Conservation (phyloP, 2,888 invertebrate genomes). For the Epirrhoe alternata region DNA sequence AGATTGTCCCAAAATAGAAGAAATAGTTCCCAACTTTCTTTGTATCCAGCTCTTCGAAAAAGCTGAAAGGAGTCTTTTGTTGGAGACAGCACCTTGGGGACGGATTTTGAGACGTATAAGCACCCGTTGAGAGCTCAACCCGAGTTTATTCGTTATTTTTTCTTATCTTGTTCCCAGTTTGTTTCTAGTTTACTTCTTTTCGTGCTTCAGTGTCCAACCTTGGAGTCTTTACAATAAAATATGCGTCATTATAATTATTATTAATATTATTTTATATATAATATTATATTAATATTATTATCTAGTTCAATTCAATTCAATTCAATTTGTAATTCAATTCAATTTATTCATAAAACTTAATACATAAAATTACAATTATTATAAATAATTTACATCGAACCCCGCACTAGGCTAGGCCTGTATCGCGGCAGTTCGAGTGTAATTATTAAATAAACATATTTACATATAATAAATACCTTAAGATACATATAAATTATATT, state of each 20-base stretch:
- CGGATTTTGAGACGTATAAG: conserved; percentile 49
- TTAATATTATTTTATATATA: too few relatives aligned
- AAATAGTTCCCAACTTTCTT: conserved; percentile 49
- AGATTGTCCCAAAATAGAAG: conserved; percentile 43
- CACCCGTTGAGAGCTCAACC: conserved; percentile 30
- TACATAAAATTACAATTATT: too few relatives aligned
- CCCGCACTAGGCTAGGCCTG: too few relatives aligned
- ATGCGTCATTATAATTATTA: not conserved
- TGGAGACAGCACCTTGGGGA: conserved; percentile 40
- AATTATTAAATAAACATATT: too few relatives aligned
- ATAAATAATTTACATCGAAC: too few relatives aligned
- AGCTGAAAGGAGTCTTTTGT: conserved; percentile 53
- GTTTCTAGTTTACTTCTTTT: conserved; percentile 16
- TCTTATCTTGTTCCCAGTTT: conserved; percentile 27
- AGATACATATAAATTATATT: too few relatives aligned
- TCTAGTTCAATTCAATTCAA: too few relatives aligned
- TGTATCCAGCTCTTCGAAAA: conserved; percentile 51
- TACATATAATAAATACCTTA: too few relatives aligned
- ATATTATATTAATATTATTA: too few relatives aligned
- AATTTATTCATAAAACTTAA: too few relatives aligned
- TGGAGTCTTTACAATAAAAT: not conserved
- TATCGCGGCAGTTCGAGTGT: too few relatives aligned
- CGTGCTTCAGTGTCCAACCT: not conserved
- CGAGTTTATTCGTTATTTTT: conserved; percentile 26
- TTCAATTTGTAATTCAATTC: too few relatives aligned